Evolutionary conservation across 2,888 invertebrate species (phyloP), one percentile per base, ranked within the genome.

Genomic region (Scaptomyza caliginosa): DNA sequence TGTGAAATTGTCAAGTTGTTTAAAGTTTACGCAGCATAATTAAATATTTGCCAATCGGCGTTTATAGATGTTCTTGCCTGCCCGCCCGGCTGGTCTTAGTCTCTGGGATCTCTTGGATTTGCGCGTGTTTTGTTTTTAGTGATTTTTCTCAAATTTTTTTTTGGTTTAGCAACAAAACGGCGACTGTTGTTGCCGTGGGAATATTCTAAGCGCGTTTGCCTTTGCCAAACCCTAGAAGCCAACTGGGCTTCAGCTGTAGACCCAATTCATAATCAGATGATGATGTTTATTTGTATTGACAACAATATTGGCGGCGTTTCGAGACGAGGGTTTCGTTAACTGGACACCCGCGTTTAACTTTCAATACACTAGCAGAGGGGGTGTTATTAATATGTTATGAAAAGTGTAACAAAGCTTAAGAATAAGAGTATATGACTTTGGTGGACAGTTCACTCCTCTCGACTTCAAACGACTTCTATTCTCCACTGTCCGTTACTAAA

Each of bases 1-100:
- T 84, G 84, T 84, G 84, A 84, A 84, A 83, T 86, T 84, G 86
- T 82, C 85, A 82, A 82, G 81, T 86, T 84, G 80, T 79, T 86
- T 86, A 86, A 82, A 84, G 83, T 84, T 84, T 84, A 84, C 84
- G 86, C 84, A 84, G 84, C 77, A 79, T 84, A 71, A 69, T 86
- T 82, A 86, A 84, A 84, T 84, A 84, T 84, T 84, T 84, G 84
- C 83, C 83, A 71, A 85, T 83, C 83, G 83, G 83, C 83, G 75
- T 83, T 83, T 83, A 85, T 83, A 85, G 83, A 83, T 85, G 77
- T 83, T 67, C 69, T 59, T 58, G 17, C 54, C 3, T 30, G 26
- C 26, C 26, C 10, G 26, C 7, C 26, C 39, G 30, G 54, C 46
- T 57, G 42, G n/a, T 38, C 28, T 49, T 43, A 49, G 56, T 69